Percentiles rank a stretch among this genome's conserved stretches.
phyloP scores from a whole-genome alignment of 2,888 invertebrate genomes.

The Drosophila cracens region DNA sequence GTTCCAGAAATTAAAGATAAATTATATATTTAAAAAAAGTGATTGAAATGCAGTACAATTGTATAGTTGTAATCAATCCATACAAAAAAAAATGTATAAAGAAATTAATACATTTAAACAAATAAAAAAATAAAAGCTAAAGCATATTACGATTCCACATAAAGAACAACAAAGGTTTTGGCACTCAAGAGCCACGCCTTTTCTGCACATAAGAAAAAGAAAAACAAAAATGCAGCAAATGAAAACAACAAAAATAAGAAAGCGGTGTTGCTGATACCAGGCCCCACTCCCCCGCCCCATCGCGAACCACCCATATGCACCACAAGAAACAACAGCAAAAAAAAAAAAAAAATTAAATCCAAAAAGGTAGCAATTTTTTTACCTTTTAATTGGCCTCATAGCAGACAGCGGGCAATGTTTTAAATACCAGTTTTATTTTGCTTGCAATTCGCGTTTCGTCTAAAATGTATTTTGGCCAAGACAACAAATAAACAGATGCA shows the following conservation, averaged over 20 bases:
- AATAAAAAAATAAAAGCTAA: neutral
- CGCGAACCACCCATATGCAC: slow-evolving; percentile 16
- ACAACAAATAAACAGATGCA: slow-evolving; percentile 64
- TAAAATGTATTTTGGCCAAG: slow-evolving; percentile 64
- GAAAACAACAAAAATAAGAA: slow-evolving; percentile 15
- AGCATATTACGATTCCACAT: slow-evolving; percentile 33
- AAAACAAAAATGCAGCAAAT: slow-evolving; percentile 11
- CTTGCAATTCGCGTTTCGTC: slow-evolving; percentile 45
- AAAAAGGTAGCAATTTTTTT: slow-evolving; percentile 32
- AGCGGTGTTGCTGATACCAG: slow-evolving; percentile 26
- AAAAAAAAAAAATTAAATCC: slow-evolving; percentile 18
- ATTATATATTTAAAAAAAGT: slow-evolving; percentile 1
- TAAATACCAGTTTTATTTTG: slow-evolving; percentile 59
- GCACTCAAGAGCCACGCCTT: slow-evolving; percentile 58
- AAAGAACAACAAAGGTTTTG: slow-evolving; percentile 25
- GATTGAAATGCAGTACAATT: neutral
- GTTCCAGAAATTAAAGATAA: neutral
- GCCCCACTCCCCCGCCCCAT: neutral
- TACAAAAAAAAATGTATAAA: neutral
- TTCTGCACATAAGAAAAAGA: slow-evolving; percentile 11
- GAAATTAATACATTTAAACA: slow-evolving; percentile 2
- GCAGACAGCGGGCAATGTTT: slow-evolving; percentile 24
- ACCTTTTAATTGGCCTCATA: slow-evolving; percentile 36
- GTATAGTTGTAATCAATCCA: neutral
- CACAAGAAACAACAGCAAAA: slow-evolving; percentile 39